phyloP scores from a whole-genome alignment of 2,113 vertebrate genomes.

The Colistium nudipinnis region DNA sequence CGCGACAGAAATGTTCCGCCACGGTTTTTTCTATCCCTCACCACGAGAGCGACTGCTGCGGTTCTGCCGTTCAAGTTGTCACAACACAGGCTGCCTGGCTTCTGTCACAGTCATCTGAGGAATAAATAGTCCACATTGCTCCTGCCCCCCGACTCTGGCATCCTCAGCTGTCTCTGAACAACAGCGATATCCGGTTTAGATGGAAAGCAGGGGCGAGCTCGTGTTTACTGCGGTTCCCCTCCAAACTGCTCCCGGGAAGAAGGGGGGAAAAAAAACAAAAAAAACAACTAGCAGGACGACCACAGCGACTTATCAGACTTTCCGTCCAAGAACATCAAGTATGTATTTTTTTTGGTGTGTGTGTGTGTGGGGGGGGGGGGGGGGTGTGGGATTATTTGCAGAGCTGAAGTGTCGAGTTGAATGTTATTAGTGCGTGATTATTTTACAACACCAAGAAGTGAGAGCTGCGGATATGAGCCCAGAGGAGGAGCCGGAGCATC shows the following conservation, averaged over 20 bases:
- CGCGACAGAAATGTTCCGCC: constrained; percentile 3
- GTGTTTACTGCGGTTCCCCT: constrained; percentile 2
- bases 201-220: constrained; percentile 31
- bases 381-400: constrained; percentile 4
- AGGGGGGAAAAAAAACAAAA: neutral
- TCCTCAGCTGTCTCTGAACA: constrained; percentile 68
- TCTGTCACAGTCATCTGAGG: constrained; percentile 56
- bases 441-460: constrained; percentile 22
- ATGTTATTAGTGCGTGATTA: constrained; percentile 45
- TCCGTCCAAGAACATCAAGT: constrained; percentile 8
- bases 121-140: constrained; percentile 66
- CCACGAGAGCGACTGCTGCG: constrained; percentile 28
- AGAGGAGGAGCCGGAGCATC: constrained; percentile 62
- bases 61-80: constrained; percentile 37
- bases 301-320: neutral
- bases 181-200: constrained; percentile 51
- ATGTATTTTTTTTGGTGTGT: too few relatives aligned
- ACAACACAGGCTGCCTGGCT: constrained; percentile 50
- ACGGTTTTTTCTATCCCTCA: constrained; percentile 27
- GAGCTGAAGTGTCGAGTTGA: constrained; percentile 3
- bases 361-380: too few relatives aligned
- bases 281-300: constrained; percentile 2
- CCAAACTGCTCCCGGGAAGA: constrained; percentile 18
- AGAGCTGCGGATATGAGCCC: constrained; percentile 46
- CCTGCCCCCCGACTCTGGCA: constrained; percentile 56